A percentile compares a stretch with the other conserved stretches of the same genome.
phyloP scores from a whole-genome alignment of 2,113 vertebrate genomes.

The Antigone vipio region DNA sequence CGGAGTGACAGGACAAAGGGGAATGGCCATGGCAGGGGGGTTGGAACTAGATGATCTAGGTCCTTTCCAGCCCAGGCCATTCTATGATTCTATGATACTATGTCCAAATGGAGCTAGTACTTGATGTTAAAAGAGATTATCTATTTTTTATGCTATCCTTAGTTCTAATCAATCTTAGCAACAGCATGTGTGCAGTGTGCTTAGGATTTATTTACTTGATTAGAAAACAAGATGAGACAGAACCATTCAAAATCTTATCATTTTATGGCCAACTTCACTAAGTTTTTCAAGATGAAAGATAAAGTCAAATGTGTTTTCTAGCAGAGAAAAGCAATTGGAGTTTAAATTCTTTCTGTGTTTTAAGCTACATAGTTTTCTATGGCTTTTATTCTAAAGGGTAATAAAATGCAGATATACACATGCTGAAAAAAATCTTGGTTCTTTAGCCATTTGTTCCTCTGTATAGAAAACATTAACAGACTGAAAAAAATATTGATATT shows the following conservation, averaged over 20 bases:
- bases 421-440: neutral
- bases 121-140: neutral
- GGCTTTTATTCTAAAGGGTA: neutral
- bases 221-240: slow-evolving; percentile 14
- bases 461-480: neutral
- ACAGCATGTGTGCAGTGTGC: neutral
- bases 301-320: neutral
- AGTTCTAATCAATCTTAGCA: slow-evolving; percentile 6
- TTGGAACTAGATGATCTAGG: no score
- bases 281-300: slow-evolving; percentile 23
- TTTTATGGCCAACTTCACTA: neutral
- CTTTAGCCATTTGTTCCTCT: neutral
- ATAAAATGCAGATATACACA: neutral
- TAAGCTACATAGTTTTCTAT: neutral
- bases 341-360: neutral
- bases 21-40: no score
- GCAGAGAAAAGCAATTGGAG: neutral
- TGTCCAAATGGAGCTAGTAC: neutral
- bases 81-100: no score
- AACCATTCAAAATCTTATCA: neutral
- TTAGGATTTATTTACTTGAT: neutral
- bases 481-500: neutral
- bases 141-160: neutral
- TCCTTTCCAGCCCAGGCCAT: no score
- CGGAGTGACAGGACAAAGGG: no score